Evolutionary conservation across 1,140 invertebrate genomes (phyloP), one percentile per base, ranked within the genome.

Genomic region (Danaus plexippus): DNA sequence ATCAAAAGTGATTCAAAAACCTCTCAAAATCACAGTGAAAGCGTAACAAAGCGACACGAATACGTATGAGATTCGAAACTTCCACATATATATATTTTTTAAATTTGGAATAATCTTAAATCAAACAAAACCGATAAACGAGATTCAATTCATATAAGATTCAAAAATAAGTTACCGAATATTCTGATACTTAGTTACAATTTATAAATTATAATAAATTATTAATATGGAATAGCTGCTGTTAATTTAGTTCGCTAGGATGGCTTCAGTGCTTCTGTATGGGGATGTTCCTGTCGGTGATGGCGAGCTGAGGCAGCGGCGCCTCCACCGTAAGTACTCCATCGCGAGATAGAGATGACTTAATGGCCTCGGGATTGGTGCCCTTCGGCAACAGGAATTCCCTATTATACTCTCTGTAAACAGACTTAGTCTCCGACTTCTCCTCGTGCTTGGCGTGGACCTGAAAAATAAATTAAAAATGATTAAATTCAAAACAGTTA

Each of bases 401-500:
- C 60, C 96, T 90, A 84, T 97, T 98, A 91, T 97, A 98, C 83
- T 98, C 96, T 82, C 96, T 92, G 90, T 97, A 98, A 2, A 97
- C 95, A 15, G 94, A 96, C 89, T 96, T 96, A 69, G 93, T 96
- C 80, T 97, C 96, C 41, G 94, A 92, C 80, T 97, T 97, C 85
- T 98, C 96, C 87, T 98, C 96, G 84, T 98, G 96, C 88, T 97
- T 97, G 54, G 96, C 96, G 77, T 97, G 96, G 11, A 98, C 96
- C 95, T 97, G 87, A 51, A 91, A 63, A 88, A 59, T 64, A 51
- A 41, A n/a, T n/a, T n/a, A n/a, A n/a, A n/a, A n/a, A n/a, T n/a
- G n/a, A n/a, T n/a, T n/a, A n/a, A n/a, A 49, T 57, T 11, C n/a
- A 50, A 50, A 41, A 41, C 32, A 42, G n/a, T 50, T 12, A 41